Base-by-base conservation (phyloP, 2,113 vertebrate genomes). In the Panthera uncia region DNA sequence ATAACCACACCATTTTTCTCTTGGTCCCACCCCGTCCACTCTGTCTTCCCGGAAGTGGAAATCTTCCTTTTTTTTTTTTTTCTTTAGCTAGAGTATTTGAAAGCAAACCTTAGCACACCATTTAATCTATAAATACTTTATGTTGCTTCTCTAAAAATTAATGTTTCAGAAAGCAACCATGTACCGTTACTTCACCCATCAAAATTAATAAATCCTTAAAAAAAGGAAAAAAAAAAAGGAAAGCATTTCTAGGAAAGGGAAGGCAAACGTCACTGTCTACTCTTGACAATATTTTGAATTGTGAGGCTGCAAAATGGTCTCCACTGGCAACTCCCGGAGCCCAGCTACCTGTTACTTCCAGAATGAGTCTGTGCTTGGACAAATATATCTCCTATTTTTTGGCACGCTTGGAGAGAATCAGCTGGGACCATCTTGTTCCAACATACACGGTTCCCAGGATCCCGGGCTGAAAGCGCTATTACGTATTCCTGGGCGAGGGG, bases 241-340 rank as follows among this genome's bases (percentile, higher is more conserved):
- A 74, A 82, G 85, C 81, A 76, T 93, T 96, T 91, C 92, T 93
- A 80, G 38, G 89, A 71, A 91, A 96, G 45, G 76, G 88, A 79
- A 94, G 27, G 33, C 83, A 86, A 73, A 92, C 29, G 74, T 36
- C 4, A 3, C 57, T 81, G 13, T 55, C 85, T 79, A 48, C 23
- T 73, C 48, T 74, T 89, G 61, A 33, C 85, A 87, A 61, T 89
- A 87, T 87, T 27, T 74, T 81, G 71, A 96, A 91, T 76, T 66
- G 85, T 57, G 55, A 97, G 45, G 21, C 36, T 41, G 27, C 10
- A 66, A 84, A 95, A 68, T 7, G 23, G 55, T 94, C 48, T 79
- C 48, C 14, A n/a, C 15, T 38, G 36, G 48, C 41, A 83, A 27
- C 31, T 76, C 10, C 52, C 66, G 18, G 9, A 29, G 23, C 92